Conservation (phyloP, 2,113 vertebrate species). For the Turdus rufiventris region DNA sequence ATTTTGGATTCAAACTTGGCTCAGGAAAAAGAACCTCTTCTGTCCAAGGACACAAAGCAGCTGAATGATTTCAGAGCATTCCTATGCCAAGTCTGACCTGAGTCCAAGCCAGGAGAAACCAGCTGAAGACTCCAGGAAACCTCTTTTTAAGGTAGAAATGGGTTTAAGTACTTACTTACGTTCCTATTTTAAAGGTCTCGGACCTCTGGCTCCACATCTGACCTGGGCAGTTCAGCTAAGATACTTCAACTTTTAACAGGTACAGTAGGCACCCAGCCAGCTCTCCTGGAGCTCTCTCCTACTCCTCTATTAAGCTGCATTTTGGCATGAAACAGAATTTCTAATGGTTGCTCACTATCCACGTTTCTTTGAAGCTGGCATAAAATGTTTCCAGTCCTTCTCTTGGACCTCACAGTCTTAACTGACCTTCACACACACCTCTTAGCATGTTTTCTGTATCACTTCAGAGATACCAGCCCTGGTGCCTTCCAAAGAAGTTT, state of each 20-base stretch:
- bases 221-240: neutral
- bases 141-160: neutral
- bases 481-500: neutral
- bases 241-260: neutral
- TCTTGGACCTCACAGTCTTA: neutral
- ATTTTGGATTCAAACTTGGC: neutral
- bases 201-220: neutral
- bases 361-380: neutral
- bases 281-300: neutral
- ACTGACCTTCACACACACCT: fast-evolving
- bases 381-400: neutral
- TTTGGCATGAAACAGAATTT: neutral
- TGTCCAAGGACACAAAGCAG: slow-evolving; percentile 2
- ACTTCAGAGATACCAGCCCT: neutral
- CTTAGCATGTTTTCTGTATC: neutral
- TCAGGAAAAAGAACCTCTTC: neutral
- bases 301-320: neutral
- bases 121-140: neutral
- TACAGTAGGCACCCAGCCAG: neutral
- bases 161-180: neutral
- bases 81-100: neutral
- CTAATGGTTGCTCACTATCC: neutral
- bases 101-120: neutral
- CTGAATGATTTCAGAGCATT: neutral
- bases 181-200: neutral